Percentiles rank a stretch among this genome's conserved stretches.
phyloP scores from a whole-genome alignment of 1,140 invertebrate species.

The Drosophila elegans region DNA sequence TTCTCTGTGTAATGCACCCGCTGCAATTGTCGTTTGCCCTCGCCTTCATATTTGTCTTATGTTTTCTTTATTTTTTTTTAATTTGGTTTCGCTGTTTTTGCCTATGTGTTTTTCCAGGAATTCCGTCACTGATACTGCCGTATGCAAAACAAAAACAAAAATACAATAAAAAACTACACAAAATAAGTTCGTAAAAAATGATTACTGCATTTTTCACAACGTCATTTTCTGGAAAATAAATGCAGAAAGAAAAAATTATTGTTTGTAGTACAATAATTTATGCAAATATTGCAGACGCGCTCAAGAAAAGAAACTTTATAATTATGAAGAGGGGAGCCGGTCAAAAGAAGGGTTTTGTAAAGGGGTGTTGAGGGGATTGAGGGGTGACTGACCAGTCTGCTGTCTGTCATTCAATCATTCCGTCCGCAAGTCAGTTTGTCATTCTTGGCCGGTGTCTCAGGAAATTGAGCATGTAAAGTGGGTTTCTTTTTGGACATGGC shows the following conservation, averaged over 20 bases:
- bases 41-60: slow-evolving; percentile 29
- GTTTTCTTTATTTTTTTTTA: slow-evolving; percentile 19
- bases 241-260: slow-evolving; percentile 56
- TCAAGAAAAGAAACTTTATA: slow-evolving; percentile 52
- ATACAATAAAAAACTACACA: slow-evolving; percentile 24
- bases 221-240: slow-evolving; percentile 77
- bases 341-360: not conserved
- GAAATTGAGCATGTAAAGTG: slow-evolving; percentile 21
- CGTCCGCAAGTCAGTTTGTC: slow-evolving; percentile 15
- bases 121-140: slow-evolving; percentile 73
- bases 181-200: slow-evolving; percentile 55
- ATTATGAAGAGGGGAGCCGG: slow-evolving; percentile 19
- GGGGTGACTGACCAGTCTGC: slow-evolving; percentile 35
- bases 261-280: slow-evolving; percentile 79
- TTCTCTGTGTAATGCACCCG: slow-evolving; percentile 30
- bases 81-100: slow-evolving; percentile 42
- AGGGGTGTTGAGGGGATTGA: not conserved
- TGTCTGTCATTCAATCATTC: slow-evolving; percentile 38
- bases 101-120: slow-evolving; percentile 80
- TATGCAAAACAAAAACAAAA: slow-evolving; percentile 36
- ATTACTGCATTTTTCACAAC: slow-evolving; percentile 79
- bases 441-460: slow-evolving; percentile 11
- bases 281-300: slow-evolving; percentile 80
- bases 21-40: slow-evolving; percentile 37
- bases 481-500: not conserved